Conservation (phyloP, 37 sponge, comb jelly and placozoan genomes). For the Amphimedon queenslandica region DNA sequence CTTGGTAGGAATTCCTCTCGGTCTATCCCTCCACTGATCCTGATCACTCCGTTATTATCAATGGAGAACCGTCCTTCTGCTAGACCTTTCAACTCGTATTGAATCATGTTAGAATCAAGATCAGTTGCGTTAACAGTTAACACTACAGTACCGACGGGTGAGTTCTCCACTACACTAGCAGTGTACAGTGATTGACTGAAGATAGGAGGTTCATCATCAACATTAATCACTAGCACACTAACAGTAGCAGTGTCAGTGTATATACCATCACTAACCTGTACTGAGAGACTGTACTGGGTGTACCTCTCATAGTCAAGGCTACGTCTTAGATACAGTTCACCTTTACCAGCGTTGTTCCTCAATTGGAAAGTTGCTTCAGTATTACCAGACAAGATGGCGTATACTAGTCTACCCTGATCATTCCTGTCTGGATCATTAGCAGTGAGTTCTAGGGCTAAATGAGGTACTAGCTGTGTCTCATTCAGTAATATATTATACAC, state of each 20-base stretch:
- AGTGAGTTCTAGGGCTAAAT: background rate
- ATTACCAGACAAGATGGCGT: conserved; percentile 19
- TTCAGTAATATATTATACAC: background rate
- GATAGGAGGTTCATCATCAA: conserved; percentile 49
- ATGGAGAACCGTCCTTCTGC: conserved; percentile 41
- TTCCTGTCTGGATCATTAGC: conserved; percentile 30
- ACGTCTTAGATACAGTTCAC: conserved; percentile 10
- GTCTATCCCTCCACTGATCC: conserved; percentile 34
- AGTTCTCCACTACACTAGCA: conserved; percentile 27
- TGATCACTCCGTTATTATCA: conserved; percentile 17
- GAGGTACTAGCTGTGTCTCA: conserved; percentile 16
- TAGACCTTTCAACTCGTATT: conserved; percentile 22
- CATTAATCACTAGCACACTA: conserved; percentile 20
- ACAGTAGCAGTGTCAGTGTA: conserved; percentile 14
- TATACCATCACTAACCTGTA: conserved; percentile 40
- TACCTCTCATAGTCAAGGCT: conserved; percentile 37
- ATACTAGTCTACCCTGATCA: conserved; percentile 9
- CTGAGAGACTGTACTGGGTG: conserved; percentile 1
- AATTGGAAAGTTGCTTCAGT: conserved; percentile 26
- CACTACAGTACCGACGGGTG: conserved; percentile 16
- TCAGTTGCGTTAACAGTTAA: conserved; percentile 27
- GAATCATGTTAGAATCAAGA: conserved; percentile 15
- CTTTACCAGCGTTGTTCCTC: background rate
- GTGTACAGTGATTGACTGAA: conserved; percentile 9
- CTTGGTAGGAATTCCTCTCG: conserved; percentile 35